A percentile compares a stretch with the other conserved stretches of the same genome.
phyloP scores from a whole-genome alignment of 2,797 vertebrate species.

The Muscicapa comitata region DNA sequence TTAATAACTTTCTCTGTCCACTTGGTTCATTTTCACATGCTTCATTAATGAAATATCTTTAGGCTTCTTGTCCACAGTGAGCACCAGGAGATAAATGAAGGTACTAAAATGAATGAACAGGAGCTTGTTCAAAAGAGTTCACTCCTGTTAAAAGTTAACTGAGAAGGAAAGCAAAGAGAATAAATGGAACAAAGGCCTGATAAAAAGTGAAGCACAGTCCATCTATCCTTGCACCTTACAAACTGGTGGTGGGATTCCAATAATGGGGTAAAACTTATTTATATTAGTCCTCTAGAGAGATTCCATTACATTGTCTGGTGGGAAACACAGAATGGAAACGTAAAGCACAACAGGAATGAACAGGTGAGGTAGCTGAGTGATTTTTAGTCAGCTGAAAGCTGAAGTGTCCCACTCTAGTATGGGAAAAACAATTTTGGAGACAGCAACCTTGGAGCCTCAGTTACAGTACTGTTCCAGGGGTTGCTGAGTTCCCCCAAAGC shows the following conservation, averaged over 20 bases:
- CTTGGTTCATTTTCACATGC: background rate
- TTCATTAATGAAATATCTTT: conserved; percentile 9
- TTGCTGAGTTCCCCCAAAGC: background rate
- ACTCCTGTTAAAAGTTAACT: background rate
- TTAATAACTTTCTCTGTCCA: background rate
- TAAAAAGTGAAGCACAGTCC: background rate
- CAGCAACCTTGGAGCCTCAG: background rate
- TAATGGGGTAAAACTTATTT: background rate
- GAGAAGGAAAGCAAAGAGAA: background rate
- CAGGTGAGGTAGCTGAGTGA: background rate
- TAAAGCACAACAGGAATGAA: background rate
- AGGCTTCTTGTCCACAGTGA: conserved; percentile 1
- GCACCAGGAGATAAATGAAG: background rate
- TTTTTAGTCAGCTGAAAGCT: background rate
- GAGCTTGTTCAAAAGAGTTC: background rate
- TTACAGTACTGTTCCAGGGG: background rate
- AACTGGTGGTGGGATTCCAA: background rate
- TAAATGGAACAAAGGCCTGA: background rate
- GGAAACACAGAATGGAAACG: background rate
- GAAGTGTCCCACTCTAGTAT: background rate
- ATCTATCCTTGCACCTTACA: background rate
- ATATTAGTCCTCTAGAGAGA: background rate
- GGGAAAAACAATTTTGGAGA: background rate
- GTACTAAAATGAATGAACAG: background rate
- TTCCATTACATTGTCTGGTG: background rate